Conservation (phyloP, 2,797 vertebrate species). For the Xenentodon cancila region DNA sequence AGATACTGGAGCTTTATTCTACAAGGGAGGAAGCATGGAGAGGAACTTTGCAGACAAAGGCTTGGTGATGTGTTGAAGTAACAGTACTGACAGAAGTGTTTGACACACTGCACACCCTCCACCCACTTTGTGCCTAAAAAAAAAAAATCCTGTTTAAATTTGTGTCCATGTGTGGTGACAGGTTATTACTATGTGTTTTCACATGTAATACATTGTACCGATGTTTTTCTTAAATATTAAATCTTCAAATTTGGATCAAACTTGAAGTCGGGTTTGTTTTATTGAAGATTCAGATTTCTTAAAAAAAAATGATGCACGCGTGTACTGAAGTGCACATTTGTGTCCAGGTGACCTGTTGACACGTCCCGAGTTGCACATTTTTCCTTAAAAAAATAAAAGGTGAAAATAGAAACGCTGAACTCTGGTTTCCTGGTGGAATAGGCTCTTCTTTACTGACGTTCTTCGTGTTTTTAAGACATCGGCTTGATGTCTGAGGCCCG, state of each 20-base stretch:
- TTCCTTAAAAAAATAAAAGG: too few species aligned
- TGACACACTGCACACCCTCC: slow-evolving; percentile 59
- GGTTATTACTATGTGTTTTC: slow-evolving; percentile 55
- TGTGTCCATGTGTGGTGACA: slow-evolving; percentile 51
- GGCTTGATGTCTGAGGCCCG: too few species aligned
- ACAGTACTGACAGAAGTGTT: slow-evolving; percentile 48
- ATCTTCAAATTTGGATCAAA: slow-evolving; percentile 67
- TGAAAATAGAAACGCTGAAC: too few species aligned
- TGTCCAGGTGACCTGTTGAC: slow-evolving; percentile 13
- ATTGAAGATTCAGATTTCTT: neutral
- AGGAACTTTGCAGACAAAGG: slow-evolving; percentile 43
- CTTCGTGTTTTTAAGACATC: too few species aligned
- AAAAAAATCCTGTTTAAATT: slow-evolving; percentile 61
- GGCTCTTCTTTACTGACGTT: too few species aligned
- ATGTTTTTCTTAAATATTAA: slow-evolving; percentile 79
- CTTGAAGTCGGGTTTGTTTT: slow-evolving; percentile 32
- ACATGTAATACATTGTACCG: slow-evolving; percentile 71
- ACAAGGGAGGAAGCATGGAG: slow-evolving; percentile 57
- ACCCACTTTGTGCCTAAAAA: slow-evolving; percentile 80
- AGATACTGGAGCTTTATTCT: slow-evolving; percentile 26
- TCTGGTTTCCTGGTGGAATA: too few species aligned
- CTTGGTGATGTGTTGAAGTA: slow-evolving; percentile 37
- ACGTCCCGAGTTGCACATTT: too few species aligned
- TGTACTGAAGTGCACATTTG: slow-evolving; percentile 11
- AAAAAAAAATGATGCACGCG: neutral